Percentiles rank a stretch among this genome's conserved stretches.
These are phyloP conservation scores for Artemisiospiza belli DNA, from an alignment of 2,113 vertebrate species.

Conservation along the genomic window DNA sequence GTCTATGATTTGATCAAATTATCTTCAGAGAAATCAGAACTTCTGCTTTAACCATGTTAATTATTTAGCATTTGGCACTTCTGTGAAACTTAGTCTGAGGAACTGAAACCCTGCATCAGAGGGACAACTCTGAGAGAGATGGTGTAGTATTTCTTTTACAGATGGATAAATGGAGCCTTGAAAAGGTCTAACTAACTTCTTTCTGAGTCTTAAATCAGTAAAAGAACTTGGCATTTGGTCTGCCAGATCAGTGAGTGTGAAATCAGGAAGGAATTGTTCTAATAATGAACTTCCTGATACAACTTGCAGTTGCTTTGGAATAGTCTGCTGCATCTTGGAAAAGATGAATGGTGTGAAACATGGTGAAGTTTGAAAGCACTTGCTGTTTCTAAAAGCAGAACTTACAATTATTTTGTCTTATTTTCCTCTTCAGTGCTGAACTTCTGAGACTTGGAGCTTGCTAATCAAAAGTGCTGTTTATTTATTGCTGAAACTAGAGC, in stretches of 20 bases:
- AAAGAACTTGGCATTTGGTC: not conserved
- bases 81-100: not conserved
- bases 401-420: not conserved
- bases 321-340: not conserved
- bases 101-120: not conserved
- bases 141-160: not conserved
- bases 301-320: not conserved
- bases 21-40: not conserved
- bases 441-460: not conserved
- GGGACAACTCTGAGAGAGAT: not conserved
- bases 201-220: not conserved
- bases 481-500: not conserved
- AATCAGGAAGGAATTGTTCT: not conserved
- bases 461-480: not conserved
- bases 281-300: not conserved
- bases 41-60: not conserved
- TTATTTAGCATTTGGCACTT: not conserved
- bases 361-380: not conserved
- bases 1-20: not conserved
- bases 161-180: not conserved
- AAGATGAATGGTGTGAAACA: not conserved
- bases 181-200: not conserved
- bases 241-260: not conserved
- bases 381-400: not conserved
- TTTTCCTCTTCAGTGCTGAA: not conserved